Evolutionary conservation across 2,888 invertebrate genomes (phyloP), one percentile per base, ranked within the genome.

Genomic region (Sericinus montela): DNA sequence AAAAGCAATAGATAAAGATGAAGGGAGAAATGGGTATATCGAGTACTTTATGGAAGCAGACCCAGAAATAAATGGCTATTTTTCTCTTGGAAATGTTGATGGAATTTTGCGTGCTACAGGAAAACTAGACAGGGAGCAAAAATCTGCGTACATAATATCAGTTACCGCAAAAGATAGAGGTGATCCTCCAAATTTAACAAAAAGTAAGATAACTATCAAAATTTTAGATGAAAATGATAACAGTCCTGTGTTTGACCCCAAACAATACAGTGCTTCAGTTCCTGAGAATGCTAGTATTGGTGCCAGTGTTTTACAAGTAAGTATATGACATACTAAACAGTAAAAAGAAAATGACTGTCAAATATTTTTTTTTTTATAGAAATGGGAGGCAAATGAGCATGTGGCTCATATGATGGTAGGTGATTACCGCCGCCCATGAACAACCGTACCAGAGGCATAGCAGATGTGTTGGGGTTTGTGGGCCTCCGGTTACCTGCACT

Each of bases 211-310:
- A 23, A 82, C 89, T 49, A 93, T 98, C 19, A 91, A 91, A 60
- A 92, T 97, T 53, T 84, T 95, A 42, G 97, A 97, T 74, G 96
- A 96, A 77, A 97, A 97, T 77, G 97, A 97, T 72, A 97, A 97
- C 70, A 94, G 94, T 54, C 97, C 97, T 0, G 92, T 95, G 3
- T 97, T 97, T 74, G 95, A 96, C 73, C 95, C 95, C 0, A 94
- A 94, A 67, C 96, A 96, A 72, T 97, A 97, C 72, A 95, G 95
- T 54, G 95, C 97, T 0, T 94, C 94, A 1, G 94, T 97, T 25
- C 95, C 96, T 0, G 98, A 98, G 86, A 97, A 98, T 78, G 95
- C 97, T n/a, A 95, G 95, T 58, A 95, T 97, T 59, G 98, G 98
- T 5, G 95, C 95, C 35, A 96, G 95, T 74, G 95, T 98, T 0